These are phyloP conservation scores for Helicoverpa zea DNA, from an alignment of 1,140 invertebrate species.

Conservation along the genomic window DNA sequence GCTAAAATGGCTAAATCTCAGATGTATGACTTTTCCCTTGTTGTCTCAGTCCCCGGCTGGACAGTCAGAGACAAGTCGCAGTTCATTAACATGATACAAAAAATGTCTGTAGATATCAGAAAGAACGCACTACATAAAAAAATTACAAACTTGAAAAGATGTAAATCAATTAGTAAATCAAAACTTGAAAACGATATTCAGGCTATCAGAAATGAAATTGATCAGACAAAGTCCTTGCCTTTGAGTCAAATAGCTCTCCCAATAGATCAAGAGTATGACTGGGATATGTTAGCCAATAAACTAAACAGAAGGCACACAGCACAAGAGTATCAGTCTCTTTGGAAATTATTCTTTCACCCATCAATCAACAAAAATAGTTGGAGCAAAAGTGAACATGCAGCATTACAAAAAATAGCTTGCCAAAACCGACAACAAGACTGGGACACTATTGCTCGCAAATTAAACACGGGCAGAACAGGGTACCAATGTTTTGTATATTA, in stretches of 20 bases:
- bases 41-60: slow-evolving; percentile 72
- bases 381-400: slow-evolving; percentile 87
- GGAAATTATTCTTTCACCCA: slow-evolving; percentile 90
- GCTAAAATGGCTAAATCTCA: slow-evolving; percentile 68
- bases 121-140: slow-evolving; percentile 62
- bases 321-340: slow-evolving; percentile 84
- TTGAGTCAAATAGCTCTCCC: slow-evolving; percentile 70
- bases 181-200: slow-evolving; percentile 60
- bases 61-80: slow-evolving; percentile 75
- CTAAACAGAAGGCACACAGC: slow-evolving; percentile 71
- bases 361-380: slow-evolving; percentile 89
- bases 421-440: slow-evolving; percentile 88
- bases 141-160: slow-evolving; percentile 64
- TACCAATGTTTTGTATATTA: slow-evolving; percentile 91
- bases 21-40: slow-evolving; percentile 76
- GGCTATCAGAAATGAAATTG: slow-evolving; percentile 60
- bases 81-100: slow-evolving; percentile 63
- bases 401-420: slow-evolving; percentile 83
- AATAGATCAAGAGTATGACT: slow-evolving; percentile 78
- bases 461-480: slow-evolving; percentile 88
- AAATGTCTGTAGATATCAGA: slow-evolving; percentile 68
- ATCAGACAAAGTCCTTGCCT: slow-evolving; percentile 55
- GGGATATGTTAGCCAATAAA: slow-evolving; percentile 72
- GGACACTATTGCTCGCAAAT: slow-evolving; percentile 87
- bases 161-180: slow-evolving; percentile 50